Evolutionary conservation across 2,797 vertebrate genomes (phyloP).

Genomic region (Coluber constrictor): DNA sequence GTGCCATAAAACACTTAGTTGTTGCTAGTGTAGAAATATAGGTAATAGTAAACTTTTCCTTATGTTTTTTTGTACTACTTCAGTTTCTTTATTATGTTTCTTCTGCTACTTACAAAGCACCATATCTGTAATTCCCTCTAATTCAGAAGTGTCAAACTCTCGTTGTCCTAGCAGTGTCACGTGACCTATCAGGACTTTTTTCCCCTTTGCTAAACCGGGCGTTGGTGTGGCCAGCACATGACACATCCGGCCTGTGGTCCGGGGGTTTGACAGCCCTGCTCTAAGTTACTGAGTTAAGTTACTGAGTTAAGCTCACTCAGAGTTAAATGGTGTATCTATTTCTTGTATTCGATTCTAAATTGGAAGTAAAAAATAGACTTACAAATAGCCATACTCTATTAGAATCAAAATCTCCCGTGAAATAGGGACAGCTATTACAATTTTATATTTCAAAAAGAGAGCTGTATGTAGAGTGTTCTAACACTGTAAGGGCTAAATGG

Average conservation of each 20-base stretch:
- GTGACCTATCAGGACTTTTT: too few relatives aligned
- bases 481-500: background rate
- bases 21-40: background rate
- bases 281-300: background rate
- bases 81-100: background rate
- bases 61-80: background rate
- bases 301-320: background rate
- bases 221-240: too few relatives aligned
- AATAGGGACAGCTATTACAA: background rate
- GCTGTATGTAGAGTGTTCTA: background rate
- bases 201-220: too few relatives aligned
- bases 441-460: background rate
- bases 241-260: too few relatives aligned
- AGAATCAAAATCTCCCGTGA: background rate
- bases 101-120: background rate
- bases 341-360: background rate
- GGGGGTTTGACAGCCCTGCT: too few relatives aligned
- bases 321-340: background rate
- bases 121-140: background rate
- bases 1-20: background rate
- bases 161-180: too few relatives aligned
- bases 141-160: too few relatives aligned
- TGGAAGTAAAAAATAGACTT: background rate
- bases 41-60: background rate
- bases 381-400: background rate